Percentiles rank a stretch among this genome's conserved stretches.
phyloP scores from a whole-genome alignment of 2,113 vertebrate genomes.

The Orycteropus afer region DNA sequence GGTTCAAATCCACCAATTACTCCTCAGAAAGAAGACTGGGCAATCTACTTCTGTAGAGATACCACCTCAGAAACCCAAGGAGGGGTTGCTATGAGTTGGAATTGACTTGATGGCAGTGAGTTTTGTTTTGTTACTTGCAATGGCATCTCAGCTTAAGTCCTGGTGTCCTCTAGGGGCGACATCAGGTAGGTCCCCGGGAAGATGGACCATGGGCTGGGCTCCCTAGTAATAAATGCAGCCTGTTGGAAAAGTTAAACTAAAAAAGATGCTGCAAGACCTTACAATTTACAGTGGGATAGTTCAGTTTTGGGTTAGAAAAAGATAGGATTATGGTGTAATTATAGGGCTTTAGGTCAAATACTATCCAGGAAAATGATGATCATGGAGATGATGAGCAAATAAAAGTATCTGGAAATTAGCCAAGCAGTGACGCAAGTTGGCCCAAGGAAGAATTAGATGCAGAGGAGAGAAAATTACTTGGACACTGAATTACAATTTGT shows the following conservation, averaged over 20 bases:
- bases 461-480: neutral
- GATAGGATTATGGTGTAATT: fast-evolving
- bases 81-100: too few relatives aligned
- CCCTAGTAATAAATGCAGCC: fast-evolving
- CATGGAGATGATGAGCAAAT: too few relatives aligned
- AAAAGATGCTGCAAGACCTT: neutral
- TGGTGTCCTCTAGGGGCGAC: too few relatives aligned
- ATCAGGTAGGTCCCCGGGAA: neutral
- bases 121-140: too few relatives aligned
- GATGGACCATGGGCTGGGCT: fast-evolving
- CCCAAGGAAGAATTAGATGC: neutral
- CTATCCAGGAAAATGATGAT: neutral
- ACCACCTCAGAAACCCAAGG: too few relatives aligned
- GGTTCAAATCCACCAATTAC: too few relatives aligned
- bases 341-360: neutral
- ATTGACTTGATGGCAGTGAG: too few relatives aligned
- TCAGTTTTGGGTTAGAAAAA: neutral
- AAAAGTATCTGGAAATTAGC: neutral
- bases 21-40: too few relatives aligned
- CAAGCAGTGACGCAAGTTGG: neutral
- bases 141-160: fast-evolving
- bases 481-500: too few relatives aligned
- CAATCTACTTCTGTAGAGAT: too few relatives aligned
- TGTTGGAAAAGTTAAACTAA: neutral
- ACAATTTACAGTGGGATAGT: fast-evolving